These are phyloP conservation scores for Dicentrarchus labrax DNA, from an alignment of 2,113 vertebrate genomes.

Conservation along the genomic window DNA sequence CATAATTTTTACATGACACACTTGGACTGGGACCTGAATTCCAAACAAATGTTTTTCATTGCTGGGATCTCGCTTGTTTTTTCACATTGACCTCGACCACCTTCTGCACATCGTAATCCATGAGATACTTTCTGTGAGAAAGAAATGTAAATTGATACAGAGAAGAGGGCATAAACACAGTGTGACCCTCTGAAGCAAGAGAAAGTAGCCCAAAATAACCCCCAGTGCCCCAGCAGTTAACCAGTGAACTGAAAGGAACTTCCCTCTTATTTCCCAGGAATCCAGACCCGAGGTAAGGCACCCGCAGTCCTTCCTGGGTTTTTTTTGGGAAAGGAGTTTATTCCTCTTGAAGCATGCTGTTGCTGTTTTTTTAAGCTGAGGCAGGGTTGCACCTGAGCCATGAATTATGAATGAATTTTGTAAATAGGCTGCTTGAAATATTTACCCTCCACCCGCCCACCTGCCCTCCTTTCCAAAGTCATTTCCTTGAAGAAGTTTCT, in stretches of 20 bases:
- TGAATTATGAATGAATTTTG: conserved; percentile 71
- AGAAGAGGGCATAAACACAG: background rate
- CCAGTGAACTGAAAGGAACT: background rate
- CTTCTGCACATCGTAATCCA: background rate
- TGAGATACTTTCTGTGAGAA: background rate
- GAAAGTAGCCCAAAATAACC: background rate
- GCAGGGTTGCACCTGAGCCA: conserved; percentile 59
- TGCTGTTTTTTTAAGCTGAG: conserved; percentile 27
- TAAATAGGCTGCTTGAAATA: conserved; percentile 62
- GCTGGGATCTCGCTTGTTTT: background rate
- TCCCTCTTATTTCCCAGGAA: conserved; percentile 15
- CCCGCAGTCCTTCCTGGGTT: background rate
- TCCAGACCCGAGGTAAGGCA: conserved; percentile 11
- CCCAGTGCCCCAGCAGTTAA: conserved; percentile 17
- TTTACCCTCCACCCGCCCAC: conserved; percentile 43
- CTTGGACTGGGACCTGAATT: too few species aligned
- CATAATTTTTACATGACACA: too few species aligned
- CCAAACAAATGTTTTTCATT: background rate
- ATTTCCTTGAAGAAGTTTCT: conserved; percentile 52
- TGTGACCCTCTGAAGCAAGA: background rate
- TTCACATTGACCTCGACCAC: background rate
- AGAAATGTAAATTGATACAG: background rate
- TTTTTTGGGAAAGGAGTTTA: conserved; percentile 20
- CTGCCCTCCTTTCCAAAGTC: conserved; percentile 45
- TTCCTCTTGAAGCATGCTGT: conserved; percentile 37